phyloP scores from a whole-genome alignment of 2,797 vertebrate genomes.

The Xiphophorus birchmanni region DNA sequence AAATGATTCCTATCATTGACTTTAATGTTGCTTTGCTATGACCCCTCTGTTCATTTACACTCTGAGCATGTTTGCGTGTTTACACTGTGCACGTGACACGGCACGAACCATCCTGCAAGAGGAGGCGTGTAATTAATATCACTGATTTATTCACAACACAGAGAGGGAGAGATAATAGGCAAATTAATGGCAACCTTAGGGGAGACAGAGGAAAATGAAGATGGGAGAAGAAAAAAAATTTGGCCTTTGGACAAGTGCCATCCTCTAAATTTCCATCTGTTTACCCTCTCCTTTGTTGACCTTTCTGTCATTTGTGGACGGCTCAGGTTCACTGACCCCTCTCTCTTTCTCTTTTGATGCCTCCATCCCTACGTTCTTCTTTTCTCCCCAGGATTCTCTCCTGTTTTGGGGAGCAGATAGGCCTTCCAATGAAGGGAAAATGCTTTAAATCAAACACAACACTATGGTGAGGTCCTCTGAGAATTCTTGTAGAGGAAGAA shows the following conservation, averaged over 20 bases:
- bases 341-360: slow-evolving; percentile 12
- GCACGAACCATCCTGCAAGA: slow-evolving; percentile 32
- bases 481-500: slow-evolving; percentile 32
- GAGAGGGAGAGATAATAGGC: slow-evolving; percentile 47
- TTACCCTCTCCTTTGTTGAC: slow-evolving; percentile 67
- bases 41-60: slow-evolving; percentile 40
- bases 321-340: slow-evolving; percentile 27
- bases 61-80: slow-evolving; percentile 41
- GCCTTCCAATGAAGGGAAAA: slow-evolving; percentile 62
- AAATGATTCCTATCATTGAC: slow-evolving; percentile 9
- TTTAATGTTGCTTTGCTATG: slow-evolving; percentile 29
- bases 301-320: slow-evolving; percentile 37
- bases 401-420: slow-evolving; percentile 53
- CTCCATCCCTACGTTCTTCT: slow-evolving; percentile 1
- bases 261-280: slow-evolving; percentile 81
- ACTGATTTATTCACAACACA: slow-evolving; percentile 42
- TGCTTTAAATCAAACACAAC: slow-evolving; percentile 62
- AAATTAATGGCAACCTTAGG: slow-evolving; percentile 77
- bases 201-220: slow-evolving; percentile 38
- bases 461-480: slow-evolving; percentile 19
- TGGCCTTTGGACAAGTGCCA: slow-evolving; percentile 75
- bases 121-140: slow-evolving; percentile 58
- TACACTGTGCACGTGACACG: slow-evolving; percentile 41
- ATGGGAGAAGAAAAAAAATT: slow-evolving; percentile 18
- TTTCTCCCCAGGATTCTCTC: slow-evolving; percentile 56